These are phyloP conservation scores for Atractosteus spatula DNA, from an alignment of 2,113 vertebrate genomes.

Conservation along the genomic window DNA sequence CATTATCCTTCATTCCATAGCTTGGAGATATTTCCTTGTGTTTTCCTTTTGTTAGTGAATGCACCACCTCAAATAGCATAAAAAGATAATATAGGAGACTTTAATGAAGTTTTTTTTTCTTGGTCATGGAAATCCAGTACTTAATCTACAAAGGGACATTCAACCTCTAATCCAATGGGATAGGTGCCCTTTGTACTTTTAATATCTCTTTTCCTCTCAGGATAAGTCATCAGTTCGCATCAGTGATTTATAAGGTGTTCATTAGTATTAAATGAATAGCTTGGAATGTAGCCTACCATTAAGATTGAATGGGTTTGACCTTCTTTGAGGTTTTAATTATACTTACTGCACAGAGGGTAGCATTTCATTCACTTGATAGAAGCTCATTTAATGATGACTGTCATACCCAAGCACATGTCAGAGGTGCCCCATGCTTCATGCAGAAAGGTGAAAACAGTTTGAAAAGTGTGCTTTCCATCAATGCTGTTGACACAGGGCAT, in stretches of 20 bases:
- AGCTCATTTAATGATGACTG: neutral
- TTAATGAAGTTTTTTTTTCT: slow-evolving; percentile 54
- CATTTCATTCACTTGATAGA: neutral
- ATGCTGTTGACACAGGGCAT: too few species aligned
- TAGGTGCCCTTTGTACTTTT: slow-evolving; percentile 59
- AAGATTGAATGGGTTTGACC: slow-evolving; percentile 53
- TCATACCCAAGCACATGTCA: neutral
- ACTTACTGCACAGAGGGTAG: neutral
- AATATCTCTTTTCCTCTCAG: slow-evolving; percentile 58
- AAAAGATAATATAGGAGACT: slow-evolving; percentile 54
- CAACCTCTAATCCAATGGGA: slow-evolving; percentile 60
- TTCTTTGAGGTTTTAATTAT: slow-evolving; percentile 67
- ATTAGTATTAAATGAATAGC: slow-evolving; percentile 58
- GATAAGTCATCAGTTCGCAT: slow-evolving; percentile 47
- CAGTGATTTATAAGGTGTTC: slow-evolving; percentile 53
- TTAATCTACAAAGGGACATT: slow-evolving; percentile 59
- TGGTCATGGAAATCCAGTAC: slow-evolving; percentile 57
- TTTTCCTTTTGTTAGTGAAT: slow-evolving; percentile 48
- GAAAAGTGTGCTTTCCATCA: too few species aligned
- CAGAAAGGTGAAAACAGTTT: too few species aligned
- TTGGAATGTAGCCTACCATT: slow-evolving; percentile 62
- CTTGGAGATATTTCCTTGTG: slow-evolving; percentile 36
- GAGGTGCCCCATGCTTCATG: too few species aligned
- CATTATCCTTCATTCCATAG: slow-evolving; percentile 53
- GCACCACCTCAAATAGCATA: slow-evolving; percentile 45